These are phyloP conservation scores for Gadopsis bispinosus DNA, from an alignment of 2,797 vertebrate species.

Conservation along the genomic window DNA sequence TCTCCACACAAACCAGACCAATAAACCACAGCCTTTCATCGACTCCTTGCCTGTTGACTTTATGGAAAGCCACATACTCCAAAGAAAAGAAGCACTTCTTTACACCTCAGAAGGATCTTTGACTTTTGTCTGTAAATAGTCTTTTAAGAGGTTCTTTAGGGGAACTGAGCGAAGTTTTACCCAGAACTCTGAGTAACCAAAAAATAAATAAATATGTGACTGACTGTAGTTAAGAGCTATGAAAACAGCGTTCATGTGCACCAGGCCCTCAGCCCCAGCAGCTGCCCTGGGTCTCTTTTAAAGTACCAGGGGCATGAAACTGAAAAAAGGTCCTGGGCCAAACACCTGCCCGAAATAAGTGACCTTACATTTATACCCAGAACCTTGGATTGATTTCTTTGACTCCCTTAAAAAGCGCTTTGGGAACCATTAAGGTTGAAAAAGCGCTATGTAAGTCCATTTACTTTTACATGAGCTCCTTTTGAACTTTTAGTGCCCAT, in stretches of 20 bases:
- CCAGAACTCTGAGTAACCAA: constrained; percentile 11
- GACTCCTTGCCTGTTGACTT: constrained; percentile 74
- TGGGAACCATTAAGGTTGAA: too few relatives aligned
- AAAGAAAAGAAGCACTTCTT: constrained; percentile 68
- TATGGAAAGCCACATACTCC: constrained; percentile 66
- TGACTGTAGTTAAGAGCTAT: too few relatives aligned
- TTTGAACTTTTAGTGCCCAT: not conserved
- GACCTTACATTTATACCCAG: not conserved
- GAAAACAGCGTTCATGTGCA: too few relatives aligned
- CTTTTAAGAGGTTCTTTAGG: constrained; percentile 35
- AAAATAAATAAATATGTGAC: not conserved
- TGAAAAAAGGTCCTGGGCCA: too few relatives aligned
- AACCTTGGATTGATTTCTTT: not conserved
- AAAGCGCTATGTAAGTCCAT: too few relatives aligned
- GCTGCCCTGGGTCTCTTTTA: too few relatives aligned
- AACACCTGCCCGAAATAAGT: too few relatives aligned
- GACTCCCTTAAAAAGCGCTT: not conserved
- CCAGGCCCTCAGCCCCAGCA: too few relatives aligned
- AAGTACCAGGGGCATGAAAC: too few relatives aligned
- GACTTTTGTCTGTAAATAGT: constrained; percentile 31
- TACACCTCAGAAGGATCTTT: constrained; percentile 52
- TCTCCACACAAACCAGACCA: constrained; percentile 76
- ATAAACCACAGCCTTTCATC: constrained; percentile 81
- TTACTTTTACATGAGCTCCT: too few relatives aligned
- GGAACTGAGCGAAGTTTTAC: not conserved